These are phyloP conservation scores for Progne subis DNA, from an alignment of 2,113 vertebrate species.

Conservation along the genomic window DNA sequence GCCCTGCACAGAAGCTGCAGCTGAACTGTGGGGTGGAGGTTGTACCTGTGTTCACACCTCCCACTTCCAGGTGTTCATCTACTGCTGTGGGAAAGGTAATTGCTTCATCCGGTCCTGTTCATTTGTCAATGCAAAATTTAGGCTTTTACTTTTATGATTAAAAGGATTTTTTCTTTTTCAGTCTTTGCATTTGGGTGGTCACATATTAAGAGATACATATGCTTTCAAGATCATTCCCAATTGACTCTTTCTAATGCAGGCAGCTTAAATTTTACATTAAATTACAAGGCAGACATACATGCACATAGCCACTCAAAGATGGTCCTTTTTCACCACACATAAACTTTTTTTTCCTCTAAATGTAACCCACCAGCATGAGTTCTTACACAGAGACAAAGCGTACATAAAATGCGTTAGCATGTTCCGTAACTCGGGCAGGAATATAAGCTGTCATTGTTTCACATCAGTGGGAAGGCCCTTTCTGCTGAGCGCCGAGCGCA, in stretches of 20 bases:
- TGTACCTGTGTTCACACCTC: not conserved
- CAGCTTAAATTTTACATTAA: not conserved
- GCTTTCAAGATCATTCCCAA: not conserved
- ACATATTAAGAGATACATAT: not conserved
- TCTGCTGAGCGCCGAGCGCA: not conserved
- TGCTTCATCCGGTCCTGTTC: not conserved
- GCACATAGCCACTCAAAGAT: not conserved
- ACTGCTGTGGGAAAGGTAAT: not conserved
- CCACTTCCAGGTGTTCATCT: not conserved
- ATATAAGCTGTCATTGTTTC: not conserved
- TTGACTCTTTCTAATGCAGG: not conserved
- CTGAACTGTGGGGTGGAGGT: not conserved
- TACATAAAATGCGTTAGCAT: not conserved
- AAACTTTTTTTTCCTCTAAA: not conserved
- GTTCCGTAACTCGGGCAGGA: accelerated
- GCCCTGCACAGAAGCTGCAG: not conserved
- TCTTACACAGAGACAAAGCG: not conserved
- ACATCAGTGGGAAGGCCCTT: not conserved
- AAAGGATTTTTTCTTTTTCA: not conserved
- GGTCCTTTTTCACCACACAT: not conserved
- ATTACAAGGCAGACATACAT: not conserved
- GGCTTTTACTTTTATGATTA: not conserved
- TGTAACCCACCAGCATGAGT: not conserved
- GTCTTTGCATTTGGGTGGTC: not conserved
- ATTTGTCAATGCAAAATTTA: not conserved